These are phyloP conservation scores for Typhlomys cinereus DNA, from an alignment of 2,113 vertebrate genomes.

Conservation along the genomic window DNA sequence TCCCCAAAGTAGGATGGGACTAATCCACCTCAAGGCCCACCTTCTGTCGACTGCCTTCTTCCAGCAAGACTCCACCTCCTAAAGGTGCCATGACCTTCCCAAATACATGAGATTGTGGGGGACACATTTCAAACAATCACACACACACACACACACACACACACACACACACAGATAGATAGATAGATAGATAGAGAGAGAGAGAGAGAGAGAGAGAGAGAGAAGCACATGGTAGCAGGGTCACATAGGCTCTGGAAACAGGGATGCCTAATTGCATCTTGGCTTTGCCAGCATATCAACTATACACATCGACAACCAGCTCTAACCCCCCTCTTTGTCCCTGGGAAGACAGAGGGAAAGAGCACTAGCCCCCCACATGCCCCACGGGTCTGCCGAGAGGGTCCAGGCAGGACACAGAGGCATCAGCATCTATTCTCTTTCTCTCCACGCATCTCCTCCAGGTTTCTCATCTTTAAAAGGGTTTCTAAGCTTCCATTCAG, in stretches of 20 bases:
- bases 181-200: no score
- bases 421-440: background rate
- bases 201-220: no score
- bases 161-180: no score
- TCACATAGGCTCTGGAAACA: background rate
- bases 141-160: no score
- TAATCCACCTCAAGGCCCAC: no score
- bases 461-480: background rate
- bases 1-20: no score
- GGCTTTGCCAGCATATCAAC: background rate
- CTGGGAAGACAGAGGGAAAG: background rate
- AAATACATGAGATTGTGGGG: no score
- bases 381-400: background rate
- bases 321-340: background rate
- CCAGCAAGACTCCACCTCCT: no score
- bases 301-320: background rate
- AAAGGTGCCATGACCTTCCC: no score
- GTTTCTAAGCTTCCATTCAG: background rate
- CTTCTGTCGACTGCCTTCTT: no score
- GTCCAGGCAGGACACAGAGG: background rate
- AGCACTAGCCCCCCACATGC: background rate
- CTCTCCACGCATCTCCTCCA: no score
- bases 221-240: background rate
- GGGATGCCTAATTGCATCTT: background rate
- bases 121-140: no score